A percentile compares a stretch with the other conserved stretches of the same genome.
phyloP scores from a whole-genome alignment of 2,113 vertebrate species.

The Neolamprologus falcicula region DNA sequence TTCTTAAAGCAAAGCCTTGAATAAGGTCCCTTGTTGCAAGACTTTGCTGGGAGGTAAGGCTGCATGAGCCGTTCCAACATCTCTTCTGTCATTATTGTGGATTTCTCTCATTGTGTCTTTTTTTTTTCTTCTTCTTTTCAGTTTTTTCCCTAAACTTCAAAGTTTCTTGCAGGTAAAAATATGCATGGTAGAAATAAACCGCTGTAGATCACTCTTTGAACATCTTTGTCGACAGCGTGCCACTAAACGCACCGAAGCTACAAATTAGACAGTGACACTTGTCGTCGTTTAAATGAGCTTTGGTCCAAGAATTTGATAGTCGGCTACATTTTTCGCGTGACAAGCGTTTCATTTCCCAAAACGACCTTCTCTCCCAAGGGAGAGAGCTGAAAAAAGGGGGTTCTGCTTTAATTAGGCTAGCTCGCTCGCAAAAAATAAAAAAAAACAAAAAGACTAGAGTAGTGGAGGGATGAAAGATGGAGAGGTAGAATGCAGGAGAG shows the following conservation, averaged over 20 bases:
- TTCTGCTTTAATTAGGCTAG: constrained; percentile 51
- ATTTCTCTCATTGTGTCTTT: not conserved
- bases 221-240: constrained; percentile 26
- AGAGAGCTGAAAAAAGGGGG: constrained; percentile 14
- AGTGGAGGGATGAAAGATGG: constrained; percentile 20
- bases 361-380: constrained; percentile 30
- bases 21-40: constrained; percentile 4
- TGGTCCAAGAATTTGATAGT: constrained; percentile 29
- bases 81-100: not conserved
- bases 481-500: constrained; percentile 19
- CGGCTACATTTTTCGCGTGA: constrained; percentile 22
- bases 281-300: constrained; percentile 35
- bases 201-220: not conserved
- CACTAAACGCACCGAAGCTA: constrained; percentile 27
- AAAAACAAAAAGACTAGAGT: not conserved
- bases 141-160: not conserved
- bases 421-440: not conserved
- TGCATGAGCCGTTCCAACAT: not conserved
- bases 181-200: not conserved
- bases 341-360: constrained; percentile 42
- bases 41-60: not conserved
- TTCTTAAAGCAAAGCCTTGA: constrained; percentile 1
- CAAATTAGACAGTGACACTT: constrained; percentile 36
- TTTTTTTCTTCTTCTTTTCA: not conserved
- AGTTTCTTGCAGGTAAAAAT: not conserved